Evolutionary conservation across 2,888 invertebrate species (phyloP), one percentile per base, ranked within the genome.

Genomic region (Tetragnatha montana): DNA sequence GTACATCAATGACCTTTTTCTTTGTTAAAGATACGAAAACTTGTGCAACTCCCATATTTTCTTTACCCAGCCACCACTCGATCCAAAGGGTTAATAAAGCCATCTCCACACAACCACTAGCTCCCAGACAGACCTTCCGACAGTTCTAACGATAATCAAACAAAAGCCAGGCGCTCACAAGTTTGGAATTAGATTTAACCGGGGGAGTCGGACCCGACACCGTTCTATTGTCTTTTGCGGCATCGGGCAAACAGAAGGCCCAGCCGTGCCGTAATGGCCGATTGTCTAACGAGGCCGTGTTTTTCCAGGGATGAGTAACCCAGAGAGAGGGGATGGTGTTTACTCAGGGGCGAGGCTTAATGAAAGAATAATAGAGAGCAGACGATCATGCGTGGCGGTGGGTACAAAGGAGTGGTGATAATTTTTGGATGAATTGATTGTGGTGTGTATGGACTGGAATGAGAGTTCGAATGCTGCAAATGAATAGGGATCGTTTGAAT

Each of bases 351-450:
- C 68, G 75, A 22, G n/a, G 60, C 76, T 74, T 84, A 84, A 84
- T 84, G 75, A 84, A 84, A 84, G 83, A 84, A 84, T 76, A 84
- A 84, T 76, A 84, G 69, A 84, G 83, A 75, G 12, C 82, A 50
- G 82, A 51, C 74, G 22, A 74, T 82, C 82, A 82, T 60, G 6
- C 22, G 17, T 8, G n/a, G 49, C 76, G 10, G 19, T 10, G 19
- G 50, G 49, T 19, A 14, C 19, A 49, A 73, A 35, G 7, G 76
- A 71, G 71, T 22, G 19, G 74, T 60, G 22, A 10, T 60, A 60
- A 21, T 74, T 82, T 82, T 82, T 51, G n/a, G 22, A 68, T 22
- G 21, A 71, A 50, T 71, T 19, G 22, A 51, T 81, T 50, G 22
- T 14, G 70, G 47, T 35, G 76, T 50, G n/a, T n/a, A n/a, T n/a